These are phyloP conservation scores for Hycleus phaleratus DNA, from an alignment of 1,140 invertebrate genomes.

Conservation along the genomic window DNA sequence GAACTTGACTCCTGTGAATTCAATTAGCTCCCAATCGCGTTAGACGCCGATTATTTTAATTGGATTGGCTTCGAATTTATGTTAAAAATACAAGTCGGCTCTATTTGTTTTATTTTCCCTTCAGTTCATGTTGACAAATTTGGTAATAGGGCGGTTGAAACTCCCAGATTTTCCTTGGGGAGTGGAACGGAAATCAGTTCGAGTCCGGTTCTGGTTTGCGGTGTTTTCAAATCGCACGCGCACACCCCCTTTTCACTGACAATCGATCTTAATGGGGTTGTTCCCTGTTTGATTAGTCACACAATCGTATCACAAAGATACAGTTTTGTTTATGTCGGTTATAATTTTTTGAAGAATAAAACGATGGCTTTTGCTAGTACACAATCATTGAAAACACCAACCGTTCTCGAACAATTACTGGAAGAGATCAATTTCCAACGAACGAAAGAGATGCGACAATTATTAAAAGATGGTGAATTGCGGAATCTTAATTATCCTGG, in stretches of 20 bases:
- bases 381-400: conserved; percentile 55
- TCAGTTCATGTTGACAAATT: too few relatives aligned
- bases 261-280: conserved; percentile 10
- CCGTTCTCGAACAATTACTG: conserved; percentile 73
- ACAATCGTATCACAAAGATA: not conserved
- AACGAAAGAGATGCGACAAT: conserved; percentile 80
- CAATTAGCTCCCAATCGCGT: too few relatives aligned
- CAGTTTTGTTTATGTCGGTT: not conserved
- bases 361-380: conserved; percentile 49
- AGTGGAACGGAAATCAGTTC: too few relatives aligned
- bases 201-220: too few relatives aligned
- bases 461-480: conserved; percentile 69
- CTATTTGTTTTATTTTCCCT: too few relatives aligned
- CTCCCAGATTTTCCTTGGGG: too few relatives aligned
- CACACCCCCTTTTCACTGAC: not conserved
- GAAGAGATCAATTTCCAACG: conserved; percentile 87
- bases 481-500: not conserved
- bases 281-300: conserved; percentile 15
- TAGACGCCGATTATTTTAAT: too few relatives aligned
- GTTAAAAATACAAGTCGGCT: too few relatives aligned
- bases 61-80: too few relatives aligned
- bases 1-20: too few relatives aligned
- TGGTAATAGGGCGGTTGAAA: too few relatives aligned
- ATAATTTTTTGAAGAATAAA: conserved; percentile 7
- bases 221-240: conserved; percentile 1